Evolutionary conservation across 1,140 invertebrate species (phyloP).

Genomic region (Heliconius nattereri): DNA sequence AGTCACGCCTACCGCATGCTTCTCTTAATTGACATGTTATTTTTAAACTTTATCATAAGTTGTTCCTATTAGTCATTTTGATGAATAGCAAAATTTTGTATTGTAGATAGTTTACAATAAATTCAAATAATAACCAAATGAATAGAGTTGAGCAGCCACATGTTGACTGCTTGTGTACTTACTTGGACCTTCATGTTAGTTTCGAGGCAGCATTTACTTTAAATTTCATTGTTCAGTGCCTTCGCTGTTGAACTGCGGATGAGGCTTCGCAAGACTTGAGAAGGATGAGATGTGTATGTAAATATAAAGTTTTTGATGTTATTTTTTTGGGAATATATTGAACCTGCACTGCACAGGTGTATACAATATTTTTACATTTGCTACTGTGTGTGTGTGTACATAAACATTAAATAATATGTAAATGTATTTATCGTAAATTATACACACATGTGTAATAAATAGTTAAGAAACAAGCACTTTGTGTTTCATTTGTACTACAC

Average conservation of each 20-base stretch:
- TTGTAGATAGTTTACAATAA: slow-evolving; percentile 24
- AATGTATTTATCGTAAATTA: slow-evolving; percentile 78
- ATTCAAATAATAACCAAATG: background rate
- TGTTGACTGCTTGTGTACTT: slow-evolving; percentile 8
- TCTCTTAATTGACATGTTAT: slow-evolving; percentile 38
- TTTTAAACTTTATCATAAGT: slow-evolving; percentile 33
- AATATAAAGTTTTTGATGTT: slow-evolving; percentile 66
- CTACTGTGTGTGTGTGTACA: slow-evolving; percentile 69
- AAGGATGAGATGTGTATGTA: slow-evolving; percentile 51
- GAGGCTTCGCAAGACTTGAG: background rate
- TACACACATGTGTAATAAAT: slow-evolving; percentile 77
- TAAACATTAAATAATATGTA: slow-evolving; percentile 64
- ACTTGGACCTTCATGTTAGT: slow-evolving; percentile 9
- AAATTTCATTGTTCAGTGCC: slow-evolving; percentile 35
- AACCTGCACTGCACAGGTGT: slow-evolving; percentile 26
- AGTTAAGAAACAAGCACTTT: slow-evolving; percentile 59
- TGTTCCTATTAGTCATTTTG: slow-evolving; percentile 44
- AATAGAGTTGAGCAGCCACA: background rate
- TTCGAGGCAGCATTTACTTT: slow-evolving; percentile 29
- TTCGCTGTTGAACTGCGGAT: slow-evolving; percentile 19
- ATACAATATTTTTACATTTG: slow-evolving; percentile 70
- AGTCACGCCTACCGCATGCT: slow-evolving; percentile 32
- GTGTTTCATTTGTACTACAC: slow-evolving; percentile 1
- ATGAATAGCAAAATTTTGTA: slow-evolving; percentile 28
- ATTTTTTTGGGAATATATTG: slow-evolving; percentile 55